phyloP scores from a whole-genome alignment of 2,113 vertebrate genomes.

The Micromys minutus region DNA sequence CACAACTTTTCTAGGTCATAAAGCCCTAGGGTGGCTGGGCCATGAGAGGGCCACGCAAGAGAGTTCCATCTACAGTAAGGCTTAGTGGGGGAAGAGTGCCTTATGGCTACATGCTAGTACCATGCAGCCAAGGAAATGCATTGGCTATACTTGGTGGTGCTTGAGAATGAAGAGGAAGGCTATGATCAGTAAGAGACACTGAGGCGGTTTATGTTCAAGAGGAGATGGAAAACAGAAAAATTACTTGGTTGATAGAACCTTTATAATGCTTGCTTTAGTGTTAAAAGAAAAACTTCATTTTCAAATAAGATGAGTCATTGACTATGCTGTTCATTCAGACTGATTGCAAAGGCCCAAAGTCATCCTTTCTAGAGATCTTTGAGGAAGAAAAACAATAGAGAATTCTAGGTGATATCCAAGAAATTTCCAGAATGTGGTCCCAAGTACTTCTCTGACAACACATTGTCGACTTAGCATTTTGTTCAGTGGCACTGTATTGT shows the following conservation, averaged over 20 bases:
- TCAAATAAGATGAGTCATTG: background rate
- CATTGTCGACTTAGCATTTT: background rate
- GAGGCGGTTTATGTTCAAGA: background rate
- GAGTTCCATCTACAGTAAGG: background rate
- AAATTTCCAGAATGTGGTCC: background rate
- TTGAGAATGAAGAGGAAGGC: background rate
- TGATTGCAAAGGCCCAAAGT: background rate
- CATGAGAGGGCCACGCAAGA: background rate
- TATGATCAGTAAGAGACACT: background rate
- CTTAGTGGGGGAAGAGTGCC: background rate
- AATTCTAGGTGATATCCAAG: background rate
- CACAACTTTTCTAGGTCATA: background rate
- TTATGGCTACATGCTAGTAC: background rate
- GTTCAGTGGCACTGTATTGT: background rate
- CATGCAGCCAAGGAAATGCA: fast-evolving
- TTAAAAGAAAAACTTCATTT: background rate
- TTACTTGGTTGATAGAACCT: background rate
- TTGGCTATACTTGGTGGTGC: background rate
- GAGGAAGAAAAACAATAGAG: background rate
- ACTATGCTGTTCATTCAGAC: background rate
- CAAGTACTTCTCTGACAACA: background rate
- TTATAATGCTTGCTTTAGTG: background rate
- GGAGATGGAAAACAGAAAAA: background rate
- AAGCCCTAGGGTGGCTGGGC: background rate
- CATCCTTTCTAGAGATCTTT: background rate